Conservation (phyloP, 30 jellyfish, hydroid and myxozoan species). For the Aurelia aurita region DNA sequence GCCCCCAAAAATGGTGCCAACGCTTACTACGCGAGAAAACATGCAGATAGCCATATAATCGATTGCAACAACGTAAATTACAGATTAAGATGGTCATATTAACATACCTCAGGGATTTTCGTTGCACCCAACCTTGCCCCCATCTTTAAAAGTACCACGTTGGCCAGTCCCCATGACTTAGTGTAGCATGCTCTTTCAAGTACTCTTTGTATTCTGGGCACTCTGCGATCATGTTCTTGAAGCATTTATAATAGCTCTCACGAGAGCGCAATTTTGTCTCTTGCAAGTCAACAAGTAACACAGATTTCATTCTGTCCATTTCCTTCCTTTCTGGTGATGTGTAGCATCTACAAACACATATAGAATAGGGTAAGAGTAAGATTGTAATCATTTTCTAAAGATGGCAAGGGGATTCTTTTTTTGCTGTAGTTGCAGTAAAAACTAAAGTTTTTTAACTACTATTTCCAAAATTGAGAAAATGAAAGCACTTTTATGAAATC, state of each 20-base stretch:
- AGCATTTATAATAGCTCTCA: not conserved
- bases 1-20: no score
- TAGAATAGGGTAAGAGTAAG: no score
- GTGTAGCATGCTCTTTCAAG: no score
- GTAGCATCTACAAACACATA: constrained; percentile 10
- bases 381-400: no score
- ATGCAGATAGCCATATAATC: no score
- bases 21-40: no score
- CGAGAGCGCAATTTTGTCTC: constrained; percentile 18
- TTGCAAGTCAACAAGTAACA: constrained; percentile 4
- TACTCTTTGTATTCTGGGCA: no score
- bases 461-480: not conserved
- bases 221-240: no score
- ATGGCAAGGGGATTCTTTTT: not conserved
- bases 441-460: not conserved
- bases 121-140: no score
- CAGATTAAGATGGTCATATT: no score
- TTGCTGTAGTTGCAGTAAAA: not conserved
- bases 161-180: constrained; percentile 11
- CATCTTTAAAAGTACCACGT: constrained; percentile 9
- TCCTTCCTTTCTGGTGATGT: constrained; percentile 29
- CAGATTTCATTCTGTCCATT: constrained; percentile 17
- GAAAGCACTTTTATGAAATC: not conserved
- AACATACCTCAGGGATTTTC: no score
- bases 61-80: no score